Percentiles rank a stretch among this genome's conserved stretches.
phyloP scores from a whole-genome alignment of 92 coral and sea anemone genomes.

The Zoanthus gigantus region DNA sequence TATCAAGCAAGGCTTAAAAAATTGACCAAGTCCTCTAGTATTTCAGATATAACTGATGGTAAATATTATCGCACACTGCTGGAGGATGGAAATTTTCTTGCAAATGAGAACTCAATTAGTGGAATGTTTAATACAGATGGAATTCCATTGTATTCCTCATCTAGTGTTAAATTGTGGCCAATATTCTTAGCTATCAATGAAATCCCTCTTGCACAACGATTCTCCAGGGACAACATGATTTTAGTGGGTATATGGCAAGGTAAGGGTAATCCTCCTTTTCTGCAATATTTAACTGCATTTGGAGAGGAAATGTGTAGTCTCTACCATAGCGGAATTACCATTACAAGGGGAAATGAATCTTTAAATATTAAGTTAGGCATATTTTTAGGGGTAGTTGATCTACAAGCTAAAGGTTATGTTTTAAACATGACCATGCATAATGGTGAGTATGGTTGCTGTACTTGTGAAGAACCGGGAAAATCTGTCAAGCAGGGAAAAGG shows the following conservation, averaged over 20 bases:
- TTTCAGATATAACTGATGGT: constrained; percentile 9
- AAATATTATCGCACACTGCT: constrained; percentile 3
- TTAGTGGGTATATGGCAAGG: constrained; percentile 73
- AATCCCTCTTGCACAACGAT: constrained; percentile 44
- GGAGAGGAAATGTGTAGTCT: not conserved
- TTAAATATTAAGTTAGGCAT: not conserved
- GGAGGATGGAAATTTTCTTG: constrained; percentile 45
- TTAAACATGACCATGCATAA: constrained; percentile 66
- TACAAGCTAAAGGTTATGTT: too few relatives aligned
- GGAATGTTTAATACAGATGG: constrained; percentile 71
- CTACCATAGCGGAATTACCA: not conserved
- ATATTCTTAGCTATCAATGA: constrained; percentile 62
- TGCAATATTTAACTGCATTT: constrained; percentile 47
- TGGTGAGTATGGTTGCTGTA: constrained; percentile 58
- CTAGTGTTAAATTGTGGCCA: constrained; percentile 64
- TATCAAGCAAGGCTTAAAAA: constrained; percentile 12
- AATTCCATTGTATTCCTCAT: constrained; percentile 54
- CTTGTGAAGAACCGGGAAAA: constrained; percentile 65
- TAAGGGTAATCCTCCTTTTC: constrained; percentile 62
- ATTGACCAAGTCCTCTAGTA: not conserved
- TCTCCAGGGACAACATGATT: constrained; percentile 65
- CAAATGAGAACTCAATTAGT: constrained; percentile 45
- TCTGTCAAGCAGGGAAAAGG: constrained; percentile 58
- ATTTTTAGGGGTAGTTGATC: not conserved
- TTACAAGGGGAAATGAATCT: not conserved